Evolutionary conservation across 2,113 vertebrate genomes (phyloP), one percentile per base, ranked within the genome.

Genomic region (Turnix velox): DNA sequence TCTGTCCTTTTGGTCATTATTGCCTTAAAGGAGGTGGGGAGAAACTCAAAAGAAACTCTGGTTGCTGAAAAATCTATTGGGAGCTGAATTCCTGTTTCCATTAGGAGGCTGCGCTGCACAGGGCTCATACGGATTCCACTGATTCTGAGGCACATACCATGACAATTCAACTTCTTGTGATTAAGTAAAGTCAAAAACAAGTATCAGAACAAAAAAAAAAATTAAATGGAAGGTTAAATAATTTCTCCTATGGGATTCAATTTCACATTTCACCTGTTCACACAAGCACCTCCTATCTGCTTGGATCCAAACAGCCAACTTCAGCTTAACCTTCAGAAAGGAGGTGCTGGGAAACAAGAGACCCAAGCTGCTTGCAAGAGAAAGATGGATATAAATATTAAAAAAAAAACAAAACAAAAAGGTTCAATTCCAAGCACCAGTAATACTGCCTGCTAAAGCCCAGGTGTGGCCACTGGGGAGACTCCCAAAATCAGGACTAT

Each of bases 351-450:
- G 96, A 96, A 95, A 94, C 63, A 92, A 90, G 93, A 96, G 75
- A 87, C 91, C 87, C 84, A 95, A 97, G 93, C 91, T 94, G 93
- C 96, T 95, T 92, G 92, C 11, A 6, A 94, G 97, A 97, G 84
- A 92, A 94, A 87, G 88, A 93, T 28, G 69, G 81, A 74, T 82
- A 96, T 93, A 88, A 91, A 87, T 96, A 88, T 57, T 79, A 97
- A 97, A 98, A 97, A n/a, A n/a, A n/a, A n/a, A n/a, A n/a, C n/a
- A n/a, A n/a, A n/a, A n/a, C n/a, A n/a, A n/a, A n/a, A 90, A 92
- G 86, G 93, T 90, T 94, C 63, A 58, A 82, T 94, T 94, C 92
- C 93, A 97, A 97, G 96, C 97, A 98, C 97, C 97, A 97, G 95
- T 97, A 97, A 97, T 95, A 97, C 96, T 95, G 95, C 96, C 96